Evolutionary conservation across 2,113 vertebrate genomes (phyloP).

Genomic region (Vombatus ursinus): DNA sequence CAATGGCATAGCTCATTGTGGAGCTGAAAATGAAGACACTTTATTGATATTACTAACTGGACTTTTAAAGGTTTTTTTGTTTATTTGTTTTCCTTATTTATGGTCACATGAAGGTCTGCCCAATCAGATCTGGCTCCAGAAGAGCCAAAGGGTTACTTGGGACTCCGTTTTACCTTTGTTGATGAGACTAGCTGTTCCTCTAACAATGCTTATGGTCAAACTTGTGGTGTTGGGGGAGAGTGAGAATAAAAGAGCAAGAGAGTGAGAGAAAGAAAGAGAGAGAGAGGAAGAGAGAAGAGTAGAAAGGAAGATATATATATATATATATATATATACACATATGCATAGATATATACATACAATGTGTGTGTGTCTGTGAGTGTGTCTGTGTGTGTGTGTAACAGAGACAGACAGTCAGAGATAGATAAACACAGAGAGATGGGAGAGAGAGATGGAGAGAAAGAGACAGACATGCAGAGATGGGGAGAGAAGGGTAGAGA

Average conservation of each 20-base stretch:
- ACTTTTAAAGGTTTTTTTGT: slow-evolving; percentile 28
- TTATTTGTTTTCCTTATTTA: not conserved
- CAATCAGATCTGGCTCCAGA: slow-evolving; percentile 20
- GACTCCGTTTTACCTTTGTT: slow-evolving; percentile 35
- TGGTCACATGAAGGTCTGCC: slow-evolving; percentile 4
- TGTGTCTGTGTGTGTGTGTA: no score
- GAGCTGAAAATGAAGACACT: slow-evolving; percentile 57
- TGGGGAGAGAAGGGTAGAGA: no score
- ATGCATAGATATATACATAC: no score
- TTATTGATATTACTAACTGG: slow-evolving; percentile 41
- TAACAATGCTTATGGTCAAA: not conserved
- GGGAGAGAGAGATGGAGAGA: not conserved
- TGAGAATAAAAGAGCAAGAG: not conserved
- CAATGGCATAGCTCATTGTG: slow-evolving; percentile 43
- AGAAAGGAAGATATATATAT: no score
- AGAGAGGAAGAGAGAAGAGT: not conserved
- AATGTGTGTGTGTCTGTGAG: no score
- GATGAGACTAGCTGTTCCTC: not conserved
- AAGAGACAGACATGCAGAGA: not conserved
- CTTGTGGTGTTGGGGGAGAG: not conserved
- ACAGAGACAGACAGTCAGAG: not conserved
- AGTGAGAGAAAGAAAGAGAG: not conserved
- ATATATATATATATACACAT: no score
- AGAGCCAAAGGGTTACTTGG: not conserved
- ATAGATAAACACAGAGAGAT: no score